Evolutionary conservation across 64 coral and sea anemone species (phyloP).

Genomic region (Actinia equina): DNA sequence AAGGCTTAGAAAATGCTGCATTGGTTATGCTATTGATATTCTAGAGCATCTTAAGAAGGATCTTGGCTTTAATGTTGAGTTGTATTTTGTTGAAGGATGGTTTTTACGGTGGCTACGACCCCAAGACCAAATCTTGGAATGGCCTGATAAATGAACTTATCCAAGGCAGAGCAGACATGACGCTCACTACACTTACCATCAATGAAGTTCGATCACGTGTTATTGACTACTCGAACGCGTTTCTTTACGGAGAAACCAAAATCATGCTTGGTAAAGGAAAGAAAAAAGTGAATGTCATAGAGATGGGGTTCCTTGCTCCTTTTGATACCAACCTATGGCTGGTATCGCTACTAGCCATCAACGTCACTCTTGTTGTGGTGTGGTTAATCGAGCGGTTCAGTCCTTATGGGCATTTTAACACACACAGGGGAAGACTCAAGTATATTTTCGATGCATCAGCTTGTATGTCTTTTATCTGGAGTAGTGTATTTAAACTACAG

Average conservation of each 20-base stretch:
- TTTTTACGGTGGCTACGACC: conserved; percentile 36
- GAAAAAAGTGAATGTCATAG: neutral
- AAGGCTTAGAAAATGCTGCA: conserved; percentile 45
- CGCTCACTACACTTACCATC: conserved; percentile 59
- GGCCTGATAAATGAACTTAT: conserved; percentile 67
- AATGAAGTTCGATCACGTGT: conserved; percentile 39
- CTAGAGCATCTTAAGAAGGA: conserved; percentile 53
- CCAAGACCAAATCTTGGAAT: conserved; percentile 59
- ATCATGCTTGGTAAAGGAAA: conserved; percentile 32
- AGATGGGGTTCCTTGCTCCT: conserved; percentile 62
- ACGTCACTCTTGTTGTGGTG: conserved; percentile 29
- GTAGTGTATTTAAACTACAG: conserved; percentile 71
- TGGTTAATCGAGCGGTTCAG: conserved; percentile 62
- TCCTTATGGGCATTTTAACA: conserved; percentile 39
- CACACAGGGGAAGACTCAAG: neutral
- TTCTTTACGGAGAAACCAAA: conserved; percentile 76
- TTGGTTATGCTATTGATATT: conserved; percentile 60
- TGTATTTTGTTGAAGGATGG: conserved; percentile 66
- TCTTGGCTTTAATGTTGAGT: conserved; percentile 38
- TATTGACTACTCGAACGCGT: conserved; percentile 54
- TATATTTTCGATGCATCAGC: conserved; percentile 27
- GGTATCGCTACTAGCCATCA: conserved; percentile 33
- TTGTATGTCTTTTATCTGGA: conserved; percentile 75
- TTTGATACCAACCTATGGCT: conserved; percentile 56
- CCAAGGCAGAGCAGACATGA: conserved; percentile 66